Evolutionary conservation across 2,113 vertebrate genomes (phyloP), one percentile per base, ranked within the genome.

Genomic region (Eleginops maclovinus): DNA sequence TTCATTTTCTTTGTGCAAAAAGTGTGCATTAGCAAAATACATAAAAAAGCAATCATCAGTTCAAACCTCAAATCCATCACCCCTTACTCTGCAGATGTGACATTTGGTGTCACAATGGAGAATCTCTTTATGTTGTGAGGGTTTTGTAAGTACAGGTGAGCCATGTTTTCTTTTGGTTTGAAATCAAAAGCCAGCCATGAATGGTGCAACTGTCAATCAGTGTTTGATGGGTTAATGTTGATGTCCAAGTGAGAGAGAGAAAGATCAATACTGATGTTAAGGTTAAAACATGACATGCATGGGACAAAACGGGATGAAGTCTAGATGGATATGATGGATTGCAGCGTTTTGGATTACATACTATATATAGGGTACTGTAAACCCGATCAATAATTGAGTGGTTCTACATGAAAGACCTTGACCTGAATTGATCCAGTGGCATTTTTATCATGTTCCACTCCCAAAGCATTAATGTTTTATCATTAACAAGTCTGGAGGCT

Each of bases 361-460:
- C 31, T 36, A 31, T 43, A 16, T 49, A 66, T 56, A 62, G 54
- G 59, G 59, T 63, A 28, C 43, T 44, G 68, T 10, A 9, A 59
- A 60, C 44, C 73, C 64, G 58, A 88, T 90, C 89, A 56, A 90
- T 90, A 83, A 56, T 14, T 56, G 58, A 77, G 66, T 75, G 73
- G 56, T 77, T 81, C 65, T 65, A 83, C 72, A 74, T 71, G 41
- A 9, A 58, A 59, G 82, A 83, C 82, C 82, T 81, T 87, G 86
- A 79, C 63, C 71, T 22, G 17, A 28, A 87, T 85, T 73, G 84
- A 90, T 85, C 77, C 47, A 46, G 44, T 69, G 67, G 61, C 77
- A 65, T 83, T 84, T 85, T 65, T 22, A 81, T 69, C 67, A 63
- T 54, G 44, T 58, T 70, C 11, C 56, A 15, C 72, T 50, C 47